Percentiles rank a stretch among this genome's conserved stretches.
These are phyloP conservation scores for Falcunculus frontatus DNA, from an alignment of 2,113 vertebrate genomes.

Conservation along the genomic window DNA sequence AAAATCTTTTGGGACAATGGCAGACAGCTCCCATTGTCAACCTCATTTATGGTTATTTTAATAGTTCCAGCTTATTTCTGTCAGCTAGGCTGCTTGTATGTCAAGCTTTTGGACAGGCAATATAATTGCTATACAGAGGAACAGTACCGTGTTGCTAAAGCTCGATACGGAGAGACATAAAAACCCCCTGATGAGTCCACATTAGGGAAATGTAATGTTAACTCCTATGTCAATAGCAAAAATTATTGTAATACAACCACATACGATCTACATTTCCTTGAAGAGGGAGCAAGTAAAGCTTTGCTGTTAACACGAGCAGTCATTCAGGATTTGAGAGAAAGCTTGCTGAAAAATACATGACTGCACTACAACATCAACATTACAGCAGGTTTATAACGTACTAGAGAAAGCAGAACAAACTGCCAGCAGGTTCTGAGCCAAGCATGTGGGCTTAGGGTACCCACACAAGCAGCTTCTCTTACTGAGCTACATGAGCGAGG, in stretches of 20 bases:
- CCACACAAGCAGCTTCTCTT: neutral
- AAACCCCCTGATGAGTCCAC: neutral
- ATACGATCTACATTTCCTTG: neutral
- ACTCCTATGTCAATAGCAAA: neutral
- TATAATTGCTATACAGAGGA: constrained; percentile 47
- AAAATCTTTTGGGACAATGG: constrained; percentile 78
- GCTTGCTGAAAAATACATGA: neutral
- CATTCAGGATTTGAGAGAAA: neutral
- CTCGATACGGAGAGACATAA: neutral
- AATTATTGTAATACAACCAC: constrained; percentile 16
- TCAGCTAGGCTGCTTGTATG: constrained; percentile 33
- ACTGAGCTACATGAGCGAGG: neutral
- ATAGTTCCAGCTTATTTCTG: constrained; percentile 68
- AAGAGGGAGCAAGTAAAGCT: neutral
- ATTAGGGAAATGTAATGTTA: constrained; percentile 39
- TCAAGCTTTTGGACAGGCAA: constrained; percentile 36
- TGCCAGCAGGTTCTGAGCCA: neutral
- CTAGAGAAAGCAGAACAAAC: neutral
- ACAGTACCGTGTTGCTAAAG: neutral
- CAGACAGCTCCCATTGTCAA: constrained; percentile 77
- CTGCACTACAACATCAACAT: neutral
- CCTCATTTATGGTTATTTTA: constrained; percentile 72
- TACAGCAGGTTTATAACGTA: neutral
- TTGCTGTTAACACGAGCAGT: neutral
- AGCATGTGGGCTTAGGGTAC: neutral